These are phyloP conservation scores for Blastobasis lacticolella DNA, from an alignment of 2,888 invertebrate genomes.

Conservation along the genomic window DNA sequence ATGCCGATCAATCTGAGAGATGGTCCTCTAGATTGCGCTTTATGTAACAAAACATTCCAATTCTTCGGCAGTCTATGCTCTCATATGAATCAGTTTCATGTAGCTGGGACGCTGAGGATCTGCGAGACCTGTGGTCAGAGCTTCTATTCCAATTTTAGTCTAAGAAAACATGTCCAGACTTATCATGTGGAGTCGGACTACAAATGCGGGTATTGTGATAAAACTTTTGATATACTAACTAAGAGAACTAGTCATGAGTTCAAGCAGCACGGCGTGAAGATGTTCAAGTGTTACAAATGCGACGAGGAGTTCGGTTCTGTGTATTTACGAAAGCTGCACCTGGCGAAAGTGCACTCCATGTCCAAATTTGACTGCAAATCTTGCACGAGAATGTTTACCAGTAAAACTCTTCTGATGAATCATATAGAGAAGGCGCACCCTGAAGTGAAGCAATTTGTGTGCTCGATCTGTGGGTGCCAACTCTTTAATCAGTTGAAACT, in stretches of 20 bases:
- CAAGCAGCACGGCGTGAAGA: slow-evolving; percentile 7
- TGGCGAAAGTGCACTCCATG: slow-evolving; percentile 4
- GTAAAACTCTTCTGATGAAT: background rate
- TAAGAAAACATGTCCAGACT: slow-evolving; percentile 6
- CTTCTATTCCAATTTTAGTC: slow-evolving; percentile 10
- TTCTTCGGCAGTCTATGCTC: slow-evolving; percentile 9
- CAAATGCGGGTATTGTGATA: background rate
- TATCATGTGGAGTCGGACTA: slow-evolving; percentile 3
- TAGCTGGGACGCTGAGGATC: slow-evolving; percentile 7
- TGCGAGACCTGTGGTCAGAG: slow-evolving; percentile 11
- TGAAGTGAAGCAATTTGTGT: background rate
- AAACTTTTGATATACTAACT: background rate
- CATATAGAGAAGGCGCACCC: background rate
- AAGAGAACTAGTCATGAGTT: background rate
- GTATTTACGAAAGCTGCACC: slow-evolving; percentile 1
- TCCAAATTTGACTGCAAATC: slow-evolving; percentile 6
- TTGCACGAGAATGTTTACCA: slow-evolving; percentile 3
- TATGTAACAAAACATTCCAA: background rate
- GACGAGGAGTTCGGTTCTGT: slow-evolving; percentile 8
- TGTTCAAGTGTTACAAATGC: slow-evolving; percentile 11
- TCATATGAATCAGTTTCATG: slow-evolving; percentile 8
- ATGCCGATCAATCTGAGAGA: background rate
- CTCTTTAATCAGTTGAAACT: too few species aligned
- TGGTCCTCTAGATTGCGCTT: background rate
- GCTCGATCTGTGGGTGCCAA: too few species aligned